Conservation (phyloP, 2,113 vertebrate genomes). For the Phoxinus phoxinus region DNA sequence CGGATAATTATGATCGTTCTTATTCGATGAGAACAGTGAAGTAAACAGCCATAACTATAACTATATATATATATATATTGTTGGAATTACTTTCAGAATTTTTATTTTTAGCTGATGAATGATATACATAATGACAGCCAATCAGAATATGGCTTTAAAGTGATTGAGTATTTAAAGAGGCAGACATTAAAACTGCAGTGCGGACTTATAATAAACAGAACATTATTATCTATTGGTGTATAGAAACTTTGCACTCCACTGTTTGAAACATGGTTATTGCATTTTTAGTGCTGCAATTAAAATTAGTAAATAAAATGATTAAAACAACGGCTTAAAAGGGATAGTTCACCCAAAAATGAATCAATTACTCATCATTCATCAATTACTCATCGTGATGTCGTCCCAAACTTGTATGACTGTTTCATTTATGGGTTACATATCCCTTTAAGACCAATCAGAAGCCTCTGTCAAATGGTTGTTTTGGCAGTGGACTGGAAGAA, state of each 20-base stretch:
- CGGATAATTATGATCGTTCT: background rate
- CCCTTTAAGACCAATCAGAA: slow-evolving; percentile 3
- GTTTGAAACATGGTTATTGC: background rate
- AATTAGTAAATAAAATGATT: background rate
- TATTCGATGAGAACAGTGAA: too few species aligned
- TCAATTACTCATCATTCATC: background rate
- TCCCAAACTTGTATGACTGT: background rate
- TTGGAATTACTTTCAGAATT: too few species aligned
- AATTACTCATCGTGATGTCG: background rate
- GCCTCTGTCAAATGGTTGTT: background rate
- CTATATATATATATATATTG: too few species aligned
- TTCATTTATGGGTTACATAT: background rate
- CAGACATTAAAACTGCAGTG: too few species aligned
- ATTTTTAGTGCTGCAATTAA: background rate
- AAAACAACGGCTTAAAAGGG: too few species aligned
- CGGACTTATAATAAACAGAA: background rate
- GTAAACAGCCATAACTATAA: too few species aligned
- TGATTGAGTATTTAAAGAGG: background rate
- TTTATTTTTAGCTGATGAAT: too few species aligned
- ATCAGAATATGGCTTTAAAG: background rate
- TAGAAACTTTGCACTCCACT: background rate
- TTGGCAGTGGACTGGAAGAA: background rate
- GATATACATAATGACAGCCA: background rate
- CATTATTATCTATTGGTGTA: background rate
- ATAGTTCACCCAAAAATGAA: background rate